Conservation (phyloP, 2,797 vertebrate genomes). For the Fratercula arctica region DNA sequence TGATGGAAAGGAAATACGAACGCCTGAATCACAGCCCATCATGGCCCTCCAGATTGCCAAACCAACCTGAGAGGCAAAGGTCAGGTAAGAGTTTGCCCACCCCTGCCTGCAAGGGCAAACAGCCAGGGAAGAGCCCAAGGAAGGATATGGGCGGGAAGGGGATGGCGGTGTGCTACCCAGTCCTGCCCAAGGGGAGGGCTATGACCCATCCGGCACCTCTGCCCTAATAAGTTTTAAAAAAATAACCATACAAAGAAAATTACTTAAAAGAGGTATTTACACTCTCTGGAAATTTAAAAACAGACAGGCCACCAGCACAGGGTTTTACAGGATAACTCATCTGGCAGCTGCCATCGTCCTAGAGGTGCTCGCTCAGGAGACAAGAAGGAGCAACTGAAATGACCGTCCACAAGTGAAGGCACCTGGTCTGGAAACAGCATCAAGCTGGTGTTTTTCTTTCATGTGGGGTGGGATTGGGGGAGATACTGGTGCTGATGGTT, state of each 20-base stretch:
- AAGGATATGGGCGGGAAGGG: background rate
- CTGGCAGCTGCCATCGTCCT: constrained; percentile 17
- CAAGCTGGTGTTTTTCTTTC: constrained; percentile 39
- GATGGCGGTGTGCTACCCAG: background rate
- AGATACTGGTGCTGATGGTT: constrained; percentile 17
- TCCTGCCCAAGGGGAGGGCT: background rate
- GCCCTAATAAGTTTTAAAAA: background rate
- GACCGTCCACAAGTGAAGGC: constrained; percentile 29
- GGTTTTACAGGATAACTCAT: background rate
- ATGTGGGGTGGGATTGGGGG: background rate
- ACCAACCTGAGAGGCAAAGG: background rate
- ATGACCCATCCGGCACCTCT: background rate
- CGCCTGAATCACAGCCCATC: background rate
- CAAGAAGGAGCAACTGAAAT: constrained; percentile 21
- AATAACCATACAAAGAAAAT: constrained; percentile 13
- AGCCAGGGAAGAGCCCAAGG: background rate
- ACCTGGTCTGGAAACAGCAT: constrained; percentile 56
- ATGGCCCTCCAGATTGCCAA: background rate
- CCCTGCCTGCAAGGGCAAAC: background rate
- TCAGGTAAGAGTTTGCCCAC: background rate
- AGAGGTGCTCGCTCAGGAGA: background rate
- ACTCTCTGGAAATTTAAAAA: constrained; percentile 14
- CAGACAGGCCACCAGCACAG: background rate
- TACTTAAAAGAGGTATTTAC: constrained; percentile 54
- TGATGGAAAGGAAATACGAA: background rate